A percentile compares a stretch with the other conserved stretches of the same genome.
Conservation (phyloP, 2,113 vertebrate genomes). For the Corvus hawaiiensis region DNA sequence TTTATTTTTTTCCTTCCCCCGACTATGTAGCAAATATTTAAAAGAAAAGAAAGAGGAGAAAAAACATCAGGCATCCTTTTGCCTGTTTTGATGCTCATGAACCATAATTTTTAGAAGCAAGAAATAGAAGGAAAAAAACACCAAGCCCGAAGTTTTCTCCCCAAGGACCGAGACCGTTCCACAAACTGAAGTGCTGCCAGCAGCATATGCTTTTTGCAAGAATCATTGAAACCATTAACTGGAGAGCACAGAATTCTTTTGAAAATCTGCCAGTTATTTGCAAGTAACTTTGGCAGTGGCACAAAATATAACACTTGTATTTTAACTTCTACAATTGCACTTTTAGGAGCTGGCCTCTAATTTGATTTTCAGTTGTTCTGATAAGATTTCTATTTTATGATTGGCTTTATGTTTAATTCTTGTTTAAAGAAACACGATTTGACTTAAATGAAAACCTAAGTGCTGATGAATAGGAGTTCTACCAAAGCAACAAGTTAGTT, state of each 20-base stretch:
- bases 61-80: background rate
- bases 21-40: slow-evolving; percentile 61
- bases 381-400: slow-evolving; percentile 77
- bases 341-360: slow-evolving; percentile 77
- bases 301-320: slow-evolving; percentile 72
- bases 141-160: slow-evolving; percentile 35
- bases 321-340: slow-evolving; percentile 75
- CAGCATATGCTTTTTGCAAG: slow-evolving; percentile 70
- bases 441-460: slow-evolving; percentile 75
- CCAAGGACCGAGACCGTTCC: slow-evolving; percentile 64
- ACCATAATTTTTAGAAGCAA: slow-evolving; percentile 51
- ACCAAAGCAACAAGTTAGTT: slow-evolving; percentile 77
- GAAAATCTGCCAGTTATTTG: slow-evolving; percentile 73
- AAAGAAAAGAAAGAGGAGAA: background rate
- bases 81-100: slow-evolving; percentile 12
- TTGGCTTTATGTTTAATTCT: slow-evolving; percentile 74
- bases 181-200: slow-evolving; percentile 65
- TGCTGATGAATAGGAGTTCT: slow-evolving; percentile 75
- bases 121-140: slow-evolving; percentile 42
- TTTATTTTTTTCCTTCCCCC: slow-evolving; percentile 34
- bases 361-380: slow-evolving; percentile 76
- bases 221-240: slow-evolving; percentile 78
- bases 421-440: slow-evolving; percentile 70
- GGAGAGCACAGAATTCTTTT: slow-evolving; percentile 75
- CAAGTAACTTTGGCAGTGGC: slow-evolving; percentile 72